These are phyloP conservation scores for Zygothrica quintamaculata DNA, from an alignment of 2,888 invertebrate species.

Conservation along the genomic window DNA sequence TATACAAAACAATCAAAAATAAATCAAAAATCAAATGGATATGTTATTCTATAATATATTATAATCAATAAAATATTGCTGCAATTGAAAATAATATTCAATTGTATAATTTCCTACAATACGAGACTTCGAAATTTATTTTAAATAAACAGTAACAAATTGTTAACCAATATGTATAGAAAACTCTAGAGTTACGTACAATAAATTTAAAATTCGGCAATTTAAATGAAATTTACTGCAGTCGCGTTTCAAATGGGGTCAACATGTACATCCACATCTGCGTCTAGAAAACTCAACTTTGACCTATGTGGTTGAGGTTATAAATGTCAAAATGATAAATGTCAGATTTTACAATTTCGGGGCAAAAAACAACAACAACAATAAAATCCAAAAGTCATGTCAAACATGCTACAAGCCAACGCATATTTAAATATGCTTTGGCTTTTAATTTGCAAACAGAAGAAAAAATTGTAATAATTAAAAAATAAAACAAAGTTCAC, in stretches of 20 bases:
- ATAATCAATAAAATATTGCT: too few species aligned
- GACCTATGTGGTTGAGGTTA: slow-evolving; percentile 26
- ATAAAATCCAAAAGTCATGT: not conserved
- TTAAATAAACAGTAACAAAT: too few species aligned
- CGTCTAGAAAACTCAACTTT: slow-evolving; percentile 13
- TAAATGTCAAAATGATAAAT: slow-evolving; percentile 54
- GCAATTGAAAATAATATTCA: too few species aligned
- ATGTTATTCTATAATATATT: too few species aligned
- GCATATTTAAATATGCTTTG: not conserved
- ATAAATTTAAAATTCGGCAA: too few species aligned
- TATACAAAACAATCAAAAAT: too few species aligned
- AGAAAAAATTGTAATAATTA: slow-evolving; percentile 2
- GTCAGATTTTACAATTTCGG: slow-evolving; percentile 25
- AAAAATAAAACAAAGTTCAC: not conserved
- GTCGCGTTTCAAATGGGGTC: slow-evolving; percentile 17
- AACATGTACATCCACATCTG: slow-evolving; percentile 6
- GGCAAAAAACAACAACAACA: not conserved
- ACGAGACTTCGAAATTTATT: too few species aligned
- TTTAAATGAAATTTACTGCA: slow-evolving; percentile 2
- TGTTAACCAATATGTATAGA: too few species aligned
- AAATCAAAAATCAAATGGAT: too few species aligned
- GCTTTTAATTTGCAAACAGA: slow-evolving; percentile 32
- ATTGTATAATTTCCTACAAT: too few species aligned
- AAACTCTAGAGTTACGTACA: too few species aligned
- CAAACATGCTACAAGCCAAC: slow-evolving; percentile 4